Percentiles rank a stretch among this genome's conserved stretches.
phyloP scores from a whole-genome alignment of 1,140 invertebrate species.

The Caenorhabditis tropicalis region DNA sequence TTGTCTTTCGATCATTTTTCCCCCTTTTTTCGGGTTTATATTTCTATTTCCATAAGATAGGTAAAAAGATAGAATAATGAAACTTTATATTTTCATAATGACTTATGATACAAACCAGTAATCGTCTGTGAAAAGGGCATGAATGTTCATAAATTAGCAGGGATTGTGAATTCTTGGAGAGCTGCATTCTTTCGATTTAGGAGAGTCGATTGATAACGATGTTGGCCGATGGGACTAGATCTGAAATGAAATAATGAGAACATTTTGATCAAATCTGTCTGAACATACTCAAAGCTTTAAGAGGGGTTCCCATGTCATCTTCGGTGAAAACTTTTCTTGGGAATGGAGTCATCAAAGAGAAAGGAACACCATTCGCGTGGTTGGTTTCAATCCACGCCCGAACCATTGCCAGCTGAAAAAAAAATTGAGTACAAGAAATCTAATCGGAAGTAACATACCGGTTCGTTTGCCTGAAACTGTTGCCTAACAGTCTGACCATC shows the following conservation, averaged over 20 bases:
- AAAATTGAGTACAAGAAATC: not conserved
- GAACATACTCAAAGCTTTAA: slow-evolving; percentile 81
- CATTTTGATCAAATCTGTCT: too few relatives aligned
- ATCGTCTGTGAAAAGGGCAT: too few relatives aligned
- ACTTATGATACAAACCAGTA: too few relatives aligned
- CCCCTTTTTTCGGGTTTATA: not conserved
- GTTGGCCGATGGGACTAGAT: slow-evolving; percentile 11
- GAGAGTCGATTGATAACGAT: slow-evolving; percentile 27
- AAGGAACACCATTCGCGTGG: slow-evolving; percentile 77
- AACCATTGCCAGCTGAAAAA: slow-evolving; percentile 81
- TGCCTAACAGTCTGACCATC: slow-evolving; percentile 80
- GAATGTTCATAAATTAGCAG: not conserved
- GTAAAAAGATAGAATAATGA: too few relatives aligned
- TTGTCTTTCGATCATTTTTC: too few relatives aligned
- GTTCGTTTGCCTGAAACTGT: slow-evolving; percentile 84
- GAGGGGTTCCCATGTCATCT: slow-evolving; percentile 86
- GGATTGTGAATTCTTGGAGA: not conserved
- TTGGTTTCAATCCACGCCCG: slow-evolving; percentile 84
- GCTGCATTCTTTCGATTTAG: not conserved
- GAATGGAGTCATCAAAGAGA: slow-evolving; percentile 84
- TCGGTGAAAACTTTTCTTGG: slow-evolving; percentile 84
- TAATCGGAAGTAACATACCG: slow-evolving; percentile 28
- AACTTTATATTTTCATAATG: too few relatives aligned
- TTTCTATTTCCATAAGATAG: too few relatives aligned
- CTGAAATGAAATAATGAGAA: slow-evolving; percentile 20